Conservation (phyloP, 2,113 vertebrate species). For the Boulengeromyrus knoepffleri region DNA sequence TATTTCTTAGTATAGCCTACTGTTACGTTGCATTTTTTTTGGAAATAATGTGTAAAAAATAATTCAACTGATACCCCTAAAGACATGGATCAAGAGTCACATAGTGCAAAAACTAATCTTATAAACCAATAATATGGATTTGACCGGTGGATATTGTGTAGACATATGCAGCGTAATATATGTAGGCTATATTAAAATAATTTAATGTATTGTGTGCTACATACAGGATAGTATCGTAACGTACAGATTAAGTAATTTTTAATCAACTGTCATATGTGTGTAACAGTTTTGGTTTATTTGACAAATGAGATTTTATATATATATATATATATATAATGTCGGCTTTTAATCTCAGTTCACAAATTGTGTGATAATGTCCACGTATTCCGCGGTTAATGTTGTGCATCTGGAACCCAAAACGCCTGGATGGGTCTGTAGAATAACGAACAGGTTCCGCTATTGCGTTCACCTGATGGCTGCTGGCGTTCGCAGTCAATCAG, state of each 20-base stretch:
- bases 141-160: not conserved
- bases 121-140: not conserved
- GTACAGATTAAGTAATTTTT: not conserved
- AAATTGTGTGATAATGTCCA: not conserved
- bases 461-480: conserved; percentile 14
- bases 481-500: not conserved
- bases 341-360: not conserved
- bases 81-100: not conserved
- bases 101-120: not conserved
- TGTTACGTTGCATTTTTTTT: not conserved
- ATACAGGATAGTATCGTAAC: not conserved
- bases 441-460: not conserved
- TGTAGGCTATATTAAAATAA: not conserved
- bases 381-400: not conserved
- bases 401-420: not conserved
- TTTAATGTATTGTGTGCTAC: not conserved
- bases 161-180: not conserved
- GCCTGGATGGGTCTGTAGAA: not conserved
- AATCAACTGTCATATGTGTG: not conserved
- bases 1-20: not conserved
- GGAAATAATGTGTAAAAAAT: not conserved
- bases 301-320: not conserved
- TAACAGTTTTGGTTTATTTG: not conserved
- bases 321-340: not conserved
- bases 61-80: not conserved